Evolutionary conservation across 1,140 invertebrate genomes (phyloP), one percentile per base, ranked within the genome.

Genomic region (Aradophagus sp.): DNA sequence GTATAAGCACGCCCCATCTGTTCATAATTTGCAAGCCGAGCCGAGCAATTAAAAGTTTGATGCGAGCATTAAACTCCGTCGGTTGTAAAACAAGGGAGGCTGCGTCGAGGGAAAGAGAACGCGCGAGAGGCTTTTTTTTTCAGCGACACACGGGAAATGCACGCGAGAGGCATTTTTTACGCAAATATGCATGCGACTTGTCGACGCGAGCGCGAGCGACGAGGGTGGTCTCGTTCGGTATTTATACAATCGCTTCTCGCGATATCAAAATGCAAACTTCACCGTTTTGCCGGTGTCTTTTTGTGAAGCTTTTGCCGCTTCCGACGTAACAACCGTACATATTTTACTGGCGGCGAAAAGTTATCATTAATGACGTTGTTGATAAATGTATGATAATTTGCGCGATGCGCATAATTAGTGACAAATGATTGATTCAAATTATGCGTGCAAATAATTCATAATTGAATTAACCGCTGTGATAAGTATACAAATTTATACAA

Each of bases 41-140:
- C 72, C 65, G 77, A 69, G 79, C 80, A 84, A 84, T 83, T 84
- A 84, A 84, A 84, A 84, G 77, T 83, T 83, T 83, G 79, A 84
- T 82, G 81, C 79, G 80, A 76, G 70, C 79, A 83, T 82, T 83
- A 84, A 83, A 83, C 77, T 82, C 75, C 78, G 77, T 72, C 73
- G 78, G 81, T 80, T 82, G 77, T 83, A 83, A 83, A 82, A 78
- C 78, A 75, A 74, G 66, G 47, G 62, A 68, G 41, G 73, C 66
- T 72, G 74, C 68, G 53, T 39, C 34, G 52, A 17, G 16, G 19
- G 44, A 36, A 15, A 35, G 27, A 41, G 41, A 47, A 10, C 52
- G 10, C 41, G 52, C 50, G 59, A 19, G 20, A 56, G 59, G 17
- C 32, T 68, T 68, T 58, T 48, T 62, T n/a, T n/a, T n/a, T n/a